Base-by-base conservation (phyloP, 2,888 invertebrate species). In the Plutella xylostella region DNA sequence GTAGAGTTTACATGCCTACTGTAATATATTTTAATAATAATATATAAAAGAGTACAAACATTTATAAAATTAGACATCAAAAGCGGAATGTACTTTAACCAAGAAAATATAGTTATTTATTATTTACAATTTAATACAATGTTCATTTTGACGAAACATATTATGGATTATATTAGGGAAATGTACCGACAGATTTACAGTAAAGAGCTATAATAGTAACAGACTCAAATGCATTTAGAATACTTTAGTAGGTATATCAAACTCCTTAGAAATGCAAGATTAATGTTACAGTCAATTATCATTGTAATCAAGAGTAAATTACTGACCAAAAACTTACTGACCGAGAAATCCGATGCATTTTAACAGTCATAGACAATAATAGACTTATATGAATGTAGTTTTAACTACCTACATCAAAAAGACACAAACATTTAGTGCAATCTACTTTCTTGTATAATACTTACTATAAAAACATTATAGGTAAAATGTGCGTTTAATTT, bases 281-380 rank as follows among this genome's bases (percentile, higher is more conserved):
- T n/a, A n/a, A n/a, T n/a, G n/a, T n/a, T n/a, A n/a, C n/a, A n/a
- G n/a, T n/a, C n/a, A n/a, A n/a, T n/a, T n/a, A n/a, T n/a, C n/a
- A n/a, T n/a, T n/a, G n/a, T n/a, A n/a, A n/a, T n/a, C n/a, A n/a
- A 15, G 17, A n/a, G 15, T 15, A 14, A 33, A 14, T 39, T 39
- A 39, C 39, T 39, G 39, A 39, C 39, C 39, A 22, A 22, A 39
- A 37, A 15, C 9, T 14, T 11, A 39, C 39, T 39, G 39, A 22
- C 22, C 39, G 4, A 22, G 25, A 15, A 22, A 9, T n/a, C 12
- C 12, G 12, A 28, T 28, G 11, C n/a, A 12, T 28, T n/a, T 9
- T 28, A 28, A 28, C 2, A 28, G 28, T n/a, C n/a, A 12, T 22
- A 37, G 33, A 37, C 20, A 37, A 37, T 37, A 19, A 19, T 25